These are phyloP conservation scores for Lerista edwardsae DNA, from an alignment of 2,797 vertebrate genomes.

Conservation along the genomic window DNA sequence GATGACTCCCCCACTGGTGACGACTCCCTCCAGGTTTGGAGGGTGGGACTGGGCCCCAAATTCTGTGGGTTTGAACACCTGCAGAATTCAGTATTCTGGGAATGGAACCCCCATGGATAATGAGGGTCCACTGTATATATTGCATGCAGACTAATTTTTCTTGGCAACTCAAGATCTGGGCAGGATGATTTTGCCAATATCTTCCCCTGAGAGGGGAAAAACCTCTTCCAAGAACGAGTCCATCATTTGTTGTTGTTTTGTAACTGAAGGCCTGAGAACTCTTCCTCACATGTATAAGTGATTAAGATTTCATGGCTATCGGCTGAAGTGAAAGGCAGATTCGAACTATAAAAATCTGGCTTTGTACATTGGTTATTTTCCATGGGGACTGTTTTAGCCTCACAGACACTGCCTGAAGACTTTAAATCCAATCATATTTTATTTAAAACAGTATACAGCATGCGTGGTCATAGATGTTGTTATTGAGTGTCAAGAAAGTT, in stretches of 20 bases:
- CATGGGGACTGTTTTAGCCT: slow-evolving; percentile 12
- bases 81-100: too few species aligned
- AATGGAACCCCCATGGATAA: too few species aligned
- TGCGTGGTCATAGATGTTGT: slow-evolving; percentile 43
- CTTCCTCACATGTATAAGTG: slow-evolving; percentile 45
- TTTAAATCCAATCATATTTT: slow-evolving; percentile 49
- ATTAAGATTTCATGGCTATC: slow-evolving; percentile 43
- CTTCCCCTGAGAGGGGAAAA: slow-evolving; percentile 22
- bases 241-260: slow-evolving; percentile 49
- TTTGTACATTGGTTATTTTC: slow-evolving; percentile 28
- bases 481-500: slow-evolving; percentile 44
- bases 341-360: slow-evolving; percentile 32
- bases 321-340: slow-evolving; percentile 20
- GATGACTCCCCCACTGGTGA: too few species aligned
- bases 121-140: too few species aligned
- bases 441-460: slow-evolving; percentile 45
- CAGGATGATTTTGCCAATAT: neutral
- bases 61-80: too few species aligned
- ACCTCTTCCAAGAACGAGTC: neutral
- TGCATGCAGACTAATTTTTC: neutral
- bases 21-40: too few species aligned
- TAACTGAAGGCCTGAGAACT: slow-evolving; percentile 13
- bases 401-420: slow-evolving; percentile 46
- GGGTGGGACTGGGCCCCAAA: too few species aligned
- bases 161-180: slow-evolving; percentile 3